Evolutionary conservation across 2,113 vertebrate species (phyloP), one percentile per base, ranked within the genome.

Genomic region (Sinocyclocheilus grahami): DNA sequence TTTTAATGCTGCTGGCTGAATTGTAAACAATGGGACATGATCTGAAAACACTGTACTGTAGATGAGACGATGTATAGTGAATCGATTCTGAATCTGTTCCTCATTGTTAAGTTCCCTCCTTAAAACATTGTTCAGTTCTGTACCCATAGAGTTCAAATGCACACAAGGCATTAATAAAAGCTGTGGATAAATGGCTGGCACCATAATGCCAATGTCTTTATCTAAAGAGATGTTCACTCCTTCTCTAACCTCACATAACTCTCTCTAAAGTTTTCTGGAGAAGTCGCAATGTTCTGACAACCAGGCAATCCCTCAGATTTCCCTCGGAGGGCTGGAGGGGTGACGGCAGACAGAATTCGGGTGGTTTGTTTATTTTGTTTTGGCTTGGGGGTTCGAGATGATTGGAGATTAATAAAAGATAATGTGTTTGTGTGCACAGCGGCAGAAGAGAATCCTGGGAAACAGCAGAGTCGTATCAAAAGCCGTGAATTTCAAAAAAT

Each of bases 381-480:
- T 76, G 58, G 69, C 67, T 76, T 12, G 53, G 55, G 78, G 74
- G 42, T 82, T 87, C 18, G 79, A 85, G 72, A 63, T 82, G 67
- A 65, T 75, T 81, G 39, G 53, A 39, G 83, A 85, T 87, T 75
- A 85, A 87, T 82, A 71, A 82, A 87, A 69, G 58, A 69, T 85
- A 75, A 77, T 77, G 24, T 65, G 82, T 58, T 67, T 75, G 42
- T 11, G 48, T 33, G 78, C 69, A 65, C 37, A 60, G 62, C 42
- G n/a, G 76, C 48, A 53, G 72, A 76, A 76, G 27, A 42, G 58
- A 84, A 84, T 33, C 24, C 16, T n/a, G 18, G 39, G 80, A 71
- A 71, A 53, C 42, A 24, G 16, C 80, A 69, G 39, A 69, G 63
- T 14, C 18, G 1, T 51, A 69, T 46, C 8, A 82, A 63, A 82